Evolutionary conservation across 2,888 invertebrate genomes (phyloP).

Genomic region (Morpho helenor): DNA sequence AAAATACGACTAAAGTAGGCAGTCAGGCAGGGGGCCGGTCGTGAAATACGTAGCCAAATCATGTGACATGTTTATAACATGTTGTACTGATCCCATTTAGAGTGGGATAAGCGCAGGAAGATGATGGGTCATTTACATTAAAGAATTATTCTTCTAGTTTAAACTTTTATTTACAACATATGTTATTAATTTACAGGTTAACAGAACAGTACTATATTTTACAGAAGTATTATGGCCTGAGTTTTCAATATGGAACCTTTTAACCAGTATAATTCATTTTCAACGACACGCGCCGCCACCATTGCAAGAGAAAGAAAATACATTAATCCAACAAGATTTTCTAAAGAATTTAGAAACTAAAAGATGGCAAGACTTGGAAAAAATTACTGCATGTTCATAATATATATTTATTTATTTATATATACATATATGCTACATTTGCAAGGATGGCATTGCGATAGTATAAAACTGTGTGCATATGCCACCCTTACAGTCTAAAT

Average conservation of each 20-base stretch:
- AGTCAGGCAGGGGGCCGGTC: too few species aligned
- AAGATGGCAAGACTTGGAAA: constrained; percentile 53
- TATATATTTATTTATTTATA: too few species aligned
- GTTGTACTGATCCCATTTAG: too few species aligned
- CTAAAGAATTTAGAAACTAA: constrained; percentile 56
- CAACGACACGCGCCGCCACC: constrained; percentile 79
- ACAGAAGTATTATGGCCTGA: constrained; percentile 97
- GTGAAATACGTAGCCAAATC: too few species aligned
- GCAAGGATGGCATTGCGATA: too few species aligned
- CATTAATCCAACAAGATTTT: constrained; percentile 52
- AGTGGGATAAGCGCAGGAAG: too few species aligned
- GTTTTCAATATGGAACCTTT: constrained; percentile 94
- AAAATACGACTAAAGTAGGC: too few species aligned
- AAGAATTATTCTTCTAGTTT: neutral
- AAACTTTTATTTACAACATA: neutral
- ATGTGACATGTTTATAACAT: too few species aligned
- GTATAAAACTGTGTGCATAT: too few species aligned
- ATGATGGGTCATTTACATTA: neutral
- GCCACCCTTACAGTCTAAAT: too few species aligned
- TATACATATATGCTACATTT: too few species aligned
- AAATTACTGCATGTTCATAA: constrained; percentile 40
- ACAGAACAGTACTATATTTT: constrained; percentile 91
- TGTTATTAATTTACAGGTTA: constrained; percentile 74
- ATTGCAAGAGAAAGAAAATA: constrained; percentile 37
- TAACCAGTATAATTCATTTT: constrained; percentile 91